Conservation (phyloP, 2,888 invertebrate genomes). For the Drosophila aldrichi region DNA sequence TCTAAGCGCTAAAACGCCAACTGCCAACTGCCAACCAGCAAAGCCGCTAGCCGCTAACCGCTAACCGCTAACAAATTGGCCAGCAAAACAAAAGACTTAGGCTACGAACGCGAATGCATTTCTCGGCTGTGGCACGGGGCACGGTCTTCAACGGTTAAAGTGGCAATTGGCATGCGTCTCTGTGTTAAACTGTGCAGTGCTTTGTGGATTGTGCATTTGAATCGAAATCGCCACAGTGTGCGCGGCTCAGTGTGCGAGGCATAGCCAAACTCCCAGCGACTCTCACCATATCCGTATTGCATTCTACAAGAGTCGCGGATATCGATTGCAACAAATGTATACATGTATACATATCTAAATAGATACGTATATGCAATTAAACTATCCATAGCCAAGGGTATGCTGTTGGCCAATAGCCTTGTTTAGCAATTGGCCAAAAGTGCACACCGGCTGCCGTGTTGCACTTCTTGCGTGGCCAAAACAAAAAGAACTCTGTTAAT, state of each 20-base stretch:
- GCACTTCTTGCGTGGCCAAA: slow-evolving; percentile 47
- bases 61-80: slow-evolving; percentile 53
- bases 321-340: slow-evolving; percentile 42
- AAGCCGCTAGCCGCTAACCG: slow-evolving; percentile 22
- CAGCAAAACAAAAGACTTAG: slow-evolving; percentile 71
- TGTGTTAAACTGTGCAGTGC: slow-evolving; percentile 13
- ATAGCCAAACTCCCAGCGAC: slow-evolving; percentile 8
- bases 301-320: slow-evolving; percentile 8
- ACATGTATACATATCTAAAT: neutral
- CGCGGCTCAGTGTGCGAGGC: slow-evolving; percentile 8
- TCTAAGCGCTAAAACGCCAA: slow-evolving; percentile 9
- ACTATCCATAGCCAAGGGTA: slow-evolving; percentile 59
- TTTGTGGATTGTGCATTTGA: neutral
- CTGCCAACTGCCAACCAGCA: neutral
- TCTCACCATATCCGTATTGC: slow-evolving; percentile 27
- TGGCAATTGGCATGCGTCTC: slow-evolving; percentile 61
- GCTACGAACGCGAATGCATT: slow-evolving; percentile 66
- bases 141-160: slow-evolving; percentile 67
- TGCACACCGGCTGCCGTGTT: slow-evolving; percentile 13
- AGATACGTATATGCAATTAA: slow-evolving; percentile 25
- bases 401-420: slow-evolving; percentile 32
- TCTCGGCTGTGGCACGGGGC: slow-evolving; percentile 42
- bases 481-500: slow-evolving; percentile 71
- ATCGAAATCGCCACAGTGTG: slow-evolving; percentile 2
- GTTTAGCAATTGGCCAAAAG: slow-evolving; percentile 33